Base-by-base conservation (phyloP, 2,113 vertebrate species). In the Nothobranchius kuhntae region DNA sequence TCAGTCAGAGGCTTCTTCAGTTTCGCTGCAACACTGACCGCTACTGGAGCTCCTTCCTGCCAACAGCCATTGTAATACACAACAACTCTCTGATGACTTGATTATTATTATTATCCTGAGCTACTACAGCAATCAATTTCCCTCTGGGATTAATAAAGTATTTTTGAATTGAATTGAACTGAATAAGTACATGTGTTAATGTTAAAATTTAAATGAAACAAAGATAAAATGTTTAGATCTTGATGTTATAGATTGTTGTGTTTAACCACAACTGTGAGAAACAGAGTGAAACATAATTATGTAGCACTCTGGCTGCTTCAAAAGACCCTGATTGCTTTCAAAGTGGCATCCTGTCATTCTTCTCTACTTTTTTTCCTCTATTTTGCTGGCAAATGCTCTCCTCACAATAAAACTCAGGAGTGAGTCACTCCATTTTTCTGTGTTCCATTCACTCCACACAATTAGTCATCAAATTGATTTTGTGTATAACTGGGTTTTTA, bases 241-340 rank as follows among this genome's bases (percentile, higher is more conserved):
- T 53, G 12, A 26, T 85, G 77, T 85, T 77, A 53, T 1, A 0
- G n/a, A 62, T 70, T 72, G 48, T 26, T 48, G 42, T 10, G 21
- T 13, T 1, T 62, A 61, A 45, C 44, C 48, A 44, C 3, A 11
- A 26, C 53, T 81, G 36, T 68, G 13, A 60, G 82, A 24, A 77
- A 68, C 58, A 84, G 61, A 67, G 61, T 67, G 55, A 53, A 86
- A 77, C 42, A 53, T 60, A 67, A 73, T 76, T 71, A 80, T 82
- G 86, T 70, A 79, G 71, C 75, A 68, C 57, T 17, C 65, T 52
- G 48, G 73, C 61, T 75, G 58, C 53, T 85, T 89, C 75, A 85
- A 75, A 82, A 75, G 53, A 12, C 13, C 61, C 55, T 73, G 83
- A 89, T 89, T 83, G 75, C 83, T 73, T 78, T 85, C 52, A 74